These are phyloP conservation scores for Spatulosminthurus flaviceps DNA, from an alignment of 2,888 invertebrate genomes.

Conservation along the genomic window DNA sequence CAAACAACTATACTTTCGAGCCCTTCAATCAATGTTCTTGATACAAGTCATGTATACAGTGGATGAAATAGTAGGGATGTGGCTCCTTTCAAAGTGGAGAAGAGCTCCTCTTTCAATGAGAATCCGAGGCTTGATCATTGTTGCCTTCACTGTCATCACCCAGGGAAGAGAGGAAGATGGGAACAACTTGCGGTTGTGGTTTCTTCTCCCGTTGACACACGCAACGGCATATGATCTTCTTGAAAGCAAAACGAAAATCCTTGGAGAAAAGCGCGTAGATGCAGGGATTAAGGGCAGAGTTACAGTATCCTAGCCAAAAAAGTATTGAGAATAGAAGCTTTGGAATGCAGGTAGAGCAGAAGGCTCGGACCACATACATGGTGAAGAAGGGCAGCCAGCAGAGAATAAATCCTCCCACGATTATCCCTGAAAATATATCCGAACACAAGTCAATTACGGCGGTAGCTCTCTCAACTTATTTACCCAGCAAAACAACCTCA, in stretches of 20 bases:
- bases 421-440: constrained; percentile 71
- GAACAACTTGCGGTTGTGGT: constrained; percentile 54
- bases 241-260: constrained; percentile 94
- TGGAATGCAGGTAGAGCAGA: constrained; percentile 85
- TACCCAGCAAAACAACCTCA: too few species aligned
- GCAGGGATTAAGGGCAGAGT: constrained; percentile 53
- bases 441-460: constrained; percentile 25
- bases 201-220: constrained; percentile 71
- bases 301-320: constrained; percentile 96
- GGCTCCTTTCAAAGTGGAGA: too few species aligned
- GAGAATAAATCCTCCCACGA: constrained; percentile 94
- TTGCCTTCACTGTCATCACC: constrained; percentile 63
- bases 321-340: constrained; percentile 86
- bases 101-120: constrained; percentile 11
- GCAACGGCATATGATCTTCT: constrained; percentile 87
- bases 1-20: too few species aligned
- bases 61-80: too few species aligned
- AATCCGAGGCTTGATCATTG: constrained; percentile 42
- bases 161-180: constrained; percentile 64
- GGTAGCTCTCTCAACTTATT: too few species aligned
- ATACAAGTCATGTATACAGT: too few species aligned
- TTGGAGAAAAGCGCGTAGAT: constrained; percentile 67
- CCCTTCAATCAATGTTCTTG: too few species aligned
- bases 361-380: constrained; percentile 89
- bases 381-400: constrained; percentile 99